Conservation (phyloP, 2,113 vertebrate genomes). For the Laticauda laticaudata region DNA sequence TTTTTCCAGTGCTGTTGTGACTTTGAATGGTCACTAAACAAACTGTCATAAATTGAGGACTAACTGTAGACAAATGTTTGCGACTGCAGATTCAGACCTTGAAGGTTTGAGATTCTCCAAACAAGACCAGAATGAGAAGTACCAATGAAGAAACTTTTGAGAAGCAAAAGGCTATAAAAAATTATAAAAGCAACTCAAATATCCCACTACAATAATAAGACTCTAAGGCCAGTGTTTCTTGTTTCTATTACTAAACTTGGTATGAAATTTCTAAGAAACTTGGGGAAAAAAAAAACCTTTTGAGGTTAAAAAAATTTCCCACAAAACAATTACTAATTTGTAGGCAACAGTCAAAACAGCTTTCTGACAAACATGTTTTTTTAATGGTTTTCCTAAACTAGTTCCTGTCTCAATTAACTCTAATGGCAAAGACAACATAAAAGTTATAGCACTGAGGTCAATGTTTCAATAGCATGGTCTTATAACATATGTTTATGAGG, state of each 20-base stretch:
- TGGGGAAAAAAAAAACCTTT: background rate
- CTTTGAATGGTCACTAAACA: background rate
- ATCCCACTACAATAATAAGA: background rate
- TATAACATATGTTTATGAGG: background rate
- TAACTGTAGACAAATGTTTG: background rate
- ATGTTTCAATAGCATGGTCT: background rate
- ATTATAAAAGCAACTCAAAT: conserved; percentile 8
- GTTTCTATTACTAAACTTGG: conserved; percentile 31
- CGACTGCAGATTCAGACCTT: background rate
- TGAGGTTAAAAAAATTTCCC: conserved; percentile 12
- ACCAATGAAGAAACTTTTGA: background rate
- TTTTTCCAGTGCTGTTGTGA: background rate
- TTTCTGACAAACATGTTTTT: conserved; percentile 1
- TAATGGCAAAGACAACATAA: background rate
- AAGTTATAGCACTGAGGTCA: background rate
- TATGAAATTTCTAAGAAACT: conserved; percentile 12
- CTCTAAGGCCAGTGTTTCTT: conserved; percentile 3
- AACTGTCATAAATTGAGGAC: background rate
- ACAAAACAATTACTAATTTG: conserved; percentile 28
- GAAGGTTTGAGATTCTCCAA: background rate
- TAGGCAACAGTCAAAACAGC: conserved; percentile 19
- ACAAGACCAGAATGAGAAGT: background rate
- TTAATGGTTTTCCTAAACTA: background rate
- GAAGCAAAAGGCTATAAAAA: background rate
- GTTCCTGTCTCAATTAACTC: background rate